Percentiles rank a stretch among this genome's conserved stretches.
These are phyloP conservation scores for Melanaphis sacchari DNA, from an alignment of 1,140 invertebrate species.

Conservation along the genomic window DNA sequence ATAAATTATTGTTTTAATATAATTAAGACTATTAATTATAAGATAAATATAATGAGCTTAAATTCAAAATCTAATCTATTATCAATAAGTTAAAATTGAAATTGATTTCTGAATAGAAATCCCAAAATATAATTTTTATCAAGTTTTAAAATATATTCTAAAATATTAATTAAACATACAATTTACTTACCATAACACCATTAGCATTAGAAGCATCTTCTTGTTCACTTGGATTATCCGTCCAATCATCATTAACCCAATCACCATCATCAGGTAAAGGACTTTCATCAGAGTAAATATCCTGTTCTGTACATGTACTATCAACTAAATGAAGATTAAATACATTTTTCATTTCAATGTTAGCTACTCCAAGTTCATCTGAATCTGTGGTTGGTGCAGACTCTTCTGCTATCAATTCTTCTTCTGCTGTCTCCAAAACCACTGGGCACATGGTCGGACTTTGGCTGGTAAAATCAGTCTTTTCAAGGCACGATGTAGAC, in stretches of 20 bases:
- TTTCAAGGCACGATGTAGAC: constrained; percentile 51
- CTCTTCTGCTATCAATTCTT: constrained; percentile 51
- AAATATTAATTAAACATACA: constrained; percentile 3
- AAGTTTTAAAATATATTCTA: neutral
- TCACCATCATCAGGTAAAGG: constrained; percentile 27
- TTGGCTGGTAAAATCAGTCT: constrained; percentile 42
- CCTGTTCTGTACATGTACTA: constrained; percentile 48
- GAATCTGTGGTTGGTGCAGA: constrained; percentile 47
- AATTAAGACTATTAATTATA: neutral
- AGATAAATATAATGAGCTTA: neutral
- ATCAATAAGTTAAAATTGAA: neutral
- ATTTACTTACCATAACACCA: constrained; percentile 37
- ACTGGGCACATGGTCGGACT: constrained; percentile 45
- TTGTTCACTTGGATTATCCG: constrained; percentile 37
- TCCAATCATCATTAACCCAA: constrained; percentile 52
- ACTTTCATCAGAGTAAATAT: constrained; percentile 48
- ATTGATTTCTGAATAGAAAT: neutral
- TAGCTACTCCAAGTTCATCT: constrained; percentile 40
- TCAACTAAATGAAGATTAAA: constrained; percentile 29
- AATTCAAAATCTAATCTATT: neutral
- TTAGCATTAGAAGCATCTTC: constrained; percentile 39
- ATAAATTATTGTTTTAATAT: neutral
- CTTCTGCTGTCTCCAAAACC: constrained; percentile 47
- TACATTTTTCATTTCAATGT: constrained; percentile 28
- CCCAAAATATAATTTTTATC: neutral